Evolutionary conservation across 1,140 invertebrate genomes (phyloP), one percentile per base, ranked within the genome.

Genomic region (Drosophila bifasciata): DNA sequence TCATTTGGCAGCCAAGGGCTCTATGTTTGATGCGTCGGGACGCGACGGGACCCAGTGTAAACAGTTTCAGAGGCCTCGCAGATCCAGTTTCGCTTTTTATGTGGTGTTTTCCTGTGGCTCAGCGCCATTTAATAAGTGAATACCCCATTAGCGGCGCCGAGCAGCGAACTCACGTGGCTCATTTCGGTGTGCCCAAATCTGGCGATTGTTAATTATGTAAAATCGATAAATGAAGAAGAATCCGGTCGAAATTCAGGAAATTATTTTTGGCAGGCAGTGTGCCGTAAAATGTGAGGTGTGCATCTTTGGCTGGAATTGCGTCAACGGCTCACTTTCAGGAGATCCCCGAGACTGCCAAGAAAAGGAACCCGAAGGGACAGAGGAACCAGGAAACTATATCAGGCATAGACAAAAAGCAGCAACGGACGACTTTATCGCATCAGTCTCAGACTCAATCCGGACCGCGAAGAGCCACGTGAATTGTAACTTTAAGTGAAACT

Each of bases 171-270:
- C 39, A 45, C 39, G 56, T 76, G 67, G 60, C 68, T 73, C 60
- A 81, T 64, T 76, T 77, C 39, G 45, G 55, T 52, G 55, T 39
- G 69, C 40, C 51, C 25, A 52, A 53, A 72, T 51, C 48, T 60
- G 40, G 70, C 59, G 68, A 59, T 53, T 69, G 59, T 83, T 77
- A 83, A 83, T 83, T 81, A 83, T 77, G 69, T 64, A 83, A 81
- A 83, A 83, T 83, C 79, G 73, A 83, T 83, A 81, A 44, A 25
- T 17, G 17, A 49, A 81, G 51, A 19, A 19, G 19, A 48, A 25
- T 40, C 21, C 8, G 15, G 19, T 25, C 41, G 16, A 70, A 57
- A 53, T 55, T 52, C 15, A 43, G 56, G 17, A 25, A 60, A 40
- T 72, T 77, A 84, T 84, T 84, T 83, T 72, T 43, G 56, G 44